Conservation (phyloP, 30 jellyfish, hydroid and myxozoan genomes). For the Chironex yamaguchii region DNA sequence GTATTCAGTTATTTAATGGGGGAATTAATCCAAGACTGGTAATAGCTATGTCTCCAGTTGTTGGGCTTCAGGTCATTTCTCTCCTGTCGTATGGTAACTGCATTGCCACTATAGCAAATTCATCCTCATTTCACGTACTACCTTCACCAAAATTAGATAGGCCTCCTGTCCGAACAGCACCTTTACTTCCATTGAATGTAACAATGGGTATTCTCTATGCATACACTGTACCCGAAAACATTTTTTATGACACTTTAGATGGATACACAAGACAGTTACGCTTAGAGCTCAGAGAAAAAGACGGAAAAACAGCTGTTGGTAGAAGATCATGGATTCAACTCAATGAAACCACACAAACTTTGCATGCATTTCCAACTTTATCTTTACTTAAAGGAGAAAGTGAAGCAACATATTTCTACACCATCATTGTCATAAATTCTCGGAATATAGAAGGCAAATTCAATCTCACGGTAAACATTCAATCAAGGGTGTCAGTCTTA, state of each 20-base stretch:
- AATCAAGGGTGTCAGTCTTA: not conserved
- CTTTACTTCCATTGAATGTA: slow-evolving; percentile 18
- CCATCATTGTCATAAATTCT: slow-evolving; percentile 73
- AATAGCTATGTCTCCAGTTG: not conserved
- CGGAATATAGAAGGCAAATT: slow-evolving; percentile 45
- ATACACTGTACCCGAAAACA: slow-evolving; percentile 57
- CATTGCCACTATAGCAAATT: not conserved
- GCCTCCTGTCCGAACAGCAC: slow-evolving; percentile 30
- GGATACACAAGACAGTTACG: slow-evolving; percentile 72
- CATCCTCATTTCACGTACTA: not conserved
- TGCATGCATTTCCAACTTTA: slow-evolving; percentile 59
- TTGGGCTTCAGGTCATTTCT: slow-evolving; percentile 51
- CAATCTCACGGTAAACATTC: slow-evolving; percentile 31
- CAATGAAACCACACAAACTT: slow-evolving; percentile 36
- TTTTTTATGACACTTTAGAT: slow-evolving; percentile 81
- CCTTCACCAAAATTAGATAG: slow-evolving; percentile 70
- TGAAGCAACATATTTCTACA: slow-evolving; percentile 18
- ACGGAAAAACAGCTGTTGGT: slow-evolving; percentile 8
- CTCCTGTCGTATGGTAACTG: slow-evolving; percentile 52
- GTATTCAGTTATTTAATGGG: not conserved
- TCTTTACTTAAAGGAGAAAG: slow-evolving; percentile 46
- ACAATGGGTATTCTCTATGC: slow-evolving; percentile 45
- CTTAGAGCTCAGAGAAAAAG: slow-evolving; percentile 10
- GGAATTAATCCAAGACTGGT: not conserved
- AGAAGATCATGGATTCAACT: slow-evolving; percentile 71